Evolutionary conservation across 1,140 invertebrate genomes (phyloP), one percentile per base, ranked within the genome.

Genomic region (Parapsyche elsis): DNA sequence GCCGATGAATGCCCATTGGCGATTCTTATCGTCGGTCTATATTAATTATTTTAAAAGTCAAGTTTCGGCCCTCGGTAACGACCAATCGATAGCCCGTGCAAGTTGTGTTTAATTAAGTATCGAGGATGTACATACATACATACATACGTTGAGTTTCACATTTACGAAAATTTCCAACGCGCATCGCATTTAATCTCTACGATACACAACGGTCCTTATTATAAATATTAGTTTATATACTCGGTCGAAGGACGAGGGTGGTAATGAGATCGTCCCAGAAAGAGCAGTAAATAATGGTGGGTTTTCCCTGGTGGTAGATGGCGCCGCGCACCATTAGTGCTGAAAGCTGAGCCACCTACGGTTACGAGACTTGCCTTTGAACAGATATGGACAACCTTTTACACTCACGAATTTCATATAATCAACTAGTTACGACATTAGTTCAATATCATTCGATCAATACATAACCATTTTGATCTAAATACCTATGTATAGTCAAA

Each of bases 31-130:
- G 0, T 44, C 7, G 57, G 57, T 61, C 30, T 38, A 5, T 61
- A 19, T 73, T 82, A 82, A 82, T 82, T 82, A 82, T 80, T 82
- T 59, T 80, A 80, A 82, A 64, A 77, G 81, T 73, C 9, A 74
- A 74, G 71, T 74, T 74, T 14, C 64, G n/a, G n/a, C 2, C 14
- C 21, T 10, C 1, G n/a, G 9, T 49, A n/a, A n/a, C n/a, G 1
- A 38, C 30, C 10, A 1, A 57, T 57, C 5, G 14, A 21, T 10
- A 4, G 1, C 1, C 10, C 19, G 1, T 57, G 14, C 14, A 57
- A 21, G 10, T 21, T 10, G 5, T 2, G 1, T 57, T 4, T 57
- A 57, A 57, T 16, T 57, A 38, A 38, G 10, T n/a, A n/a, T n/a
- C n/a, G n/a, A n/a, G n/a, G n/a, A n/a, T n/a, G n/a, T n/a, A n/a